Conservation (phyloP, 2,797 vertebrate species). For the Chanos chanos region DNA sequence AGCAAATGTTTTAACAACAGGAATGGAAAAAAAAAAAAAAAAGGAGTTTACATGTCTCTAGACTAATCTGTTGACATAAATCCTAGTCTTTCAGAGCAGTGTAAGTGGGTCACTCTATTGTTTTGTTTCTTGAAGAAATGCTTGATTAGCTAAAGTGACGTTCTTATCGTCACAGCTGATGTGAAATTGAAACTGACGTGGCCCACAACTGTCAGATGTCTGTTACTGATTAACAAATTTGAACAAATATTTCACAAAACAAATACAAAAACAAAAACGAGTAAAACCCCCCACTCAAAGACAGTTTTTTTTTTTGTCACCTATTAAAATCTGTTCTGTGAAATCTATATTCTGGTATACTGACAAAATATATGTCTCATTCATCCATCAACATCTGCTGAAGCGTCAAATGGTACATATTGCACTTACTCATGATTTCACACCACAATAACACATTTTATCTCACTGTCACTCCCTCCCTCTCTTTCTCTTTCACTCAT, state of each 20-base stretch:
- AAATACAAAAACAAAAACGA: no score
- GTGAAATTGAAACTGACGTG: no score
- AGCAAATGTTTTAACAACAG: no score
- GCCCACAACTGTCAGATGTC: no score
- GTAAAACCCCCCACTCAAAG: no score
- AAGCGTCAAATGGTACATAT: slow-evolving; percentile 64
- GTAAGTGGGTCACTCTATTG: background rate
- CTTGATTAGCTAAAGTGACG: no score
- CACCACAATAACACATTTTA: slow-evolving; percentile 76
- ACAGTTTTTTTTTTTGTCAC: no score
- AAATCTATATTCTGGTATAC: no score
- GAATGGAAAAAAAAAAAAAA: slow-evolving; percentile 6
- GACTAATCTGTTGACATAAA: background rate
- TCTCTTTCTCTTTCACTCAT: slow-evolving; percentile 59
- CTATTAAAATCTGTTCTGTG: no score
- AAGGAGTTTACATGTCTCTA: background rate
- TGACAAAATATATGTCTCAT: slow-evolving; percentile 82
- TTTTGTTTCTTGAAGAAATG: background rate
- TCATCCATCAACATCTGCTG: slow-evolving; percentile 83
- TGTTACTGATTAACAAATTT: no score
- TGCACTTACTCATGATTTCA: slow-evolving; percentile 67
- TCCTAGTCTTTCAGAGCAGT: slow-evolving; percentile 1
- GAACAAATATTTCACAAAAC: no score
- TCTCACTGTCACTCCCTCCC: slow-evolving; percentile 36
- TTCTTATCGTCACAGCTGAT: no score